phyloP scores from a whole-genome alignment of 2,113 vertebrate genomes.

The Phainopepla nitens region DNA sequence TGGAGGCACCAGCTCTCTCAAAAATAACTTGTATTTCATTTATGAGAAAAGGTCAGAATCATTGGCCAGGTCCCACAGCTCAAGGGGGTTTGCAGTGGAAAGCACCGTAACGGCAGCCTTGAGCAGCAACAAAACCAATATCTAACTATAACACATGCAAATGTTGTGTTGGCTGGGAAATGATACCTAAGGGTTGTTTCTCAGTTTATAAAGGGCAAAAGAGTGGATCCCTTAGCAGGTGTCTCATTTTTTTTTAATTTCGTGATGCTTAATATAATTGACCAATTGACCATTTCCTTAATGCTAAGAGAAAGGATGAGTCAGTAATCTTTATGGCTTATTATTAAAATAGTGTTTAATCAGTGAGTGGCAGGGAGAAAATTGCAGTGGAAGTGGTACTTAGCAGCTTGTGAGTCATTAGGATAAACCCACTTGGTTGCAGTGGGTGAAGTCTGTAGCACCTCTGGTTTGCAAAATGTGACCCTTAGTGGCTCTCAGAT shows the following conservation, averaged over 20 bases:
- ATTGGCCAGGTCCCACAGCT: neutral
- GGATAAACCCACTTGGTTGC: neutral
- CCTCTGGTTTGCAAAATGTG: neutral
- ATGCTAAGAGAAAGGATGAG: neutral
- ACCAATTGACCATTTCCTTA: neutral
- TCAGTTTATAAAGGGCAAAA: neutral
- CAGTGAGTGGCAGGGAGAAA: neutral
- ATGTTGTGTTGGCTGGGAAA: constrained; percentile 67
- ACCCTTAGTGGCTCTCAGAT: neutral
- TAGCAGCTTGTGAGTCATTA: neutral
- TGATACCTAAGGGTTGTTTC: constrained; percentile 17
- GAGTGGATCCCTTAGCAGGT: neutral
- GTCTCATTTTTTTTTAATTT: neutral
- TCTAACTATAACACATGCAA: constrained; percentile 74
- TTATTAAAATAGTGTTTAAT: neutral
- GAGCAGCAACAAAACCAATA: constrained; percentile 73
- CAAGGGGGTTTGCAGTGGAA: constrained; percentile 36
- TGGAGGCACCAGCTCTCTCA: neutral
- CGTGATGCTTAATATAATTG: neutral
- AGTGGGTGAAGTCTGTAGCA: neutral
- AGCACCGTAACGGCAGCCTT: constrained; percentile 68
- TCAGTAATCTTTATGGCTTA: neutral
- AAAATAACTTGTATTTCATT: neutral
- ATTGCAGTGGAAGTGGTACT: neutral
- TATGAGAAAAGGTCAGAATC: neutral